Evolutionary conservation across 2,888 invertebrate species (phyloP), one percentile per base, ranked within the genome.

Genomic region (Rhingia rostrata): DNA sequence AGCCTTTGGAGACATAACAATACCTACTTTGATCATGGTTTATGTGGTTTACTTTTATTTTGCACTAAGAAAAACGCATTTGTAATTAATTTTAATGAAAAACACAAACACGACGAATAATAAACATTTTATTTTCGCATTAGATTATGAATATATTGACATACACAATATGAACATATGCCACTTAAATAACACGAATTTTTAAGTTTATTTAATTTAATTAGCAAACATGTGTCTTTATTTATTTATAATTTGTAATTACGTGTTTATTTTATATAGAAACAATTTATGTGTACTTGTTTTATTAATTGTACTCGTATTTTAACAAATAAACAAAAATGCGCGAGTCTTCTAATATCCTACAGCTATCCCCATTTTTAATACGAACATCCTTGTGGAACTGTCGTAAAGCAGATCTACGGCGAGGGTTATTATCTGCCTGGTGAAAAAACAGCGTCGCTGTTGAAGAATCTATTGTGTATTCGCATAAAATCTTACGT

Each of bases 41-140:
- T 41, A 54, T 61, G 54, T 49, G 30, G 58, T 60, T 60, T 69
- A 75, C 39, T 66, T 82, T 77, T 70, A 41, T 61, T 22, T 69
- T 73, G 73, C 78, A 83, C 78, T 69, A 69, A 83, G 66, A 54
- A 7, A 49, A 83, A 83, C 73, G 83, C 83, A 83, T 83, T 83
- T 83, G 73, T 79, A 79, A 64, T 74, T 79, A 60, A 74, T 79
- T 79, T 73, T 73, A 69, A 64, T 70, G 53, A 9, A 60, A 69
- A 39, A 81, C n/a, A n/a, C n/a, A 6, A 60, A 60, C 3, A 10
- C n/a, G 30, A 4, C 45, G 33, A 37, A 66, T 14, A 51, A 33
- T 32, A 64, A 32, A 35, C 33, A 49, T 22, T 43, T 37, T 45
- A 49, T 58, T 47, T 63, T 45, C 39, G 61, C 54, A 49, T 47